Evolutionary conservation across 2,888 invertebrate species (phyloP).

Genomic region (Nasonovia ribisnigri): DNA sequence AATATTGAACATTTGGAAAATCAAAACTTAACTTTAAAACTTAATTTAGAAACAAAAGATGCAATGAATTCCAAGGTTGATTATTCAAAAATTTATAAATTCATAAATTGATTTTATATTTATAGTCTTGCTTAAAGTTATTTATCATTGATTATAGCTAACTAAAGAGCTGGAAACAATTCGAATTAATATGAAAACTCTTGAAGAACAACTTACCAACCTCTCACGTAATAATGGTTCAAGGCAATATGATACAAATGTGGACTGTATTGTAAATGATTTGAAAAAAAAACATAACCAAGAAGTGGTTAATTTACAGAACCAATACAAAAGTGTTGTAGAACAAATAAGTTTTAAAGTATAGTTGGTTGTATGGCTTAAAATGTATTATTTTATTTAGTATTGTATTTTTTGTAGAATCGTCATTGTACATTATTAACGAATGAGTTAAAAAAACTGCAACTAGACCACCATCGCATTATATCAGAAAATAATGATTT

Average conservation of each 20-base stretch:
- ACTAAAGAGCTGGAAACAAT: conserved; percentile 50
- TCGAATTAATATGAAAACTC: conserved; percentile 44
- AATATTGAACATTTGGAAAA: conserved; percentile 46
- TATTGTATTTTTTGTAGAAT: conserved; percentile 37
- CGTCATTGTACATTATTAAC: conserved; percentile 41
- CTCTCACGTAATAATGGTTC: conserved; percentile 53
- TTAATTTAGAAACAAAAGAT: conserved; percentile 38
- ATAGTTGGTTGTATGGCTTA: neutral
- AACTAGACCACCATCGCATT: conserved; percentile 46
- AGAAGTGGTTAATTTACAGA: conserved; percentile 46
- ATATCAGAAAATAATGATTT: conserved; percentile 49
- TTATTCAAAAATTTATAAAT: conserved; percentile 7
- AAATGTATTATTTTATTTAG: neutral
- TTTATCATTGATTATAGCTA: conserved; percentile 42
- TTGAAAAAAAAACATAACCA: conserved; percentile 58
- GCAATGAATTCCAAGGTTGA: conserved; percentile 17
- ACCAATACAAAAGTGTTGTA: conserved; percentile 45
- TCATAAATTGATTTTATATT: neutral
- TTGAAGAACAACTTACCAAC: conserved; percentile 58
- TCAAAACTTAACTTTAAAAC: conserved; percentile 34
- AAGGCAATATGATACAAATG: conserved; percentile 56
- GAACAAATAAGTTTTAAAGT: conserved; percentile 54
- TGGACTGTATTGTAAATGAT: conserved; percentile 49
- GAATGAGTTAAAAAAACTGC: conserved; percentile 49
- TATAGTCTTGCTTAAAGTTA: neutral